phyloP scores from a whole-genome alignment of 2,888 invertebrate genomes.

The Dicyrtoma fusca region DNA sequence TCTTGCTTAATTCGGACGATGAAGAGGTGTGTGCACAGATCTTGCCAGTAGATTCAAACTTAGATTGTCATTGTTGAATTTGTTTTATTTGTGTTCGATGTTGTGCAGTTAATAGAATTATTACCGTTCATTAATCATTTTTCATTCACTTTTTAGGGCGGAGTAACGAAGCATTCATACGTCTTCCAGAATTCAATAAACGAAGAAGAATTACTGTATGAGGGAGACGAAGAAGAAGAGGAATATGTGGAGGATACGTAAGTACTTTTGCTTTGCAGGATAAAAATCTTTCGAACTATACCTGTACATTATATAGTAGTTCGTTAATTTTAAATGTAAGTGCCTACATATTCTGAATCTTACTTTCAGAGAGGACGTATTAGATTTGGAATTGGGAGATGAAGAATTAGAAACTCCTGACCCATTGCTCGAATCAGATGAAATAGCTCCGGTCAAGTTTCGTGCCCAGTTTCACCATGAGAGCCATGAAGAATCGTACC shows the following conservation, averaged over 20 bases:
- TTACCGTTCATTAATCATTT: not conserved
- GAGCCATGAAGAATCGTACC: too few species aligned
- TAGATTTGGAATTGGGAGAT: conserved; percentile 47
- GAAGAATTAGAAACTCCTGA: conserved; percentile 48
- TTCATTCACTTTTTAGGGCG: conserved; percentile 22
- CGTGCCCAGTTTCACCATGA: not conserved
- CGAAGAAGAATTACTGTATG: conserved; percentile 38
- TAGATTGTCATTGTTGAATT: not conserved
- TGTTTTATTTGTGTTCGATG: too few species aligned
- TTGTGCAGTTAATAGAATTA: too few species aligned
- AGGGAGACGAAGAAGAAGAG: conserved; percentile 31
- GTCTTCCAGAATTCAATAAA: conserved; percentile 7
- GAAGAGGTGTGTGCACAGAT: conserved; percentile 40
- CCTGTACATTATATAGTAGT: too few species aligned
- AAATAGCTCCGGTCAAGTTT: conserved; percentile 38
- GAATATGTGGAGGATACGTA: conserved; percentile 28
- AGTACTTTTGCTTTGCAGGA: not conserved
- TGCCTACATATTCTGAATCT: not conserved
- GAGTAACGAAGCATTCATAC: not conserved
- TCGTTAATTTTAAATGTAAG: too few species aligned
- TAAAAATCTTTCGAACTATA: not conserved
- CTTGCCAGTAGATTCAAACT: not conserved
- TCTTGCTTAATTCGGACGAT: conserved; percentile 51
- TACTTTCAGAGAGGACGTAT: conserved; percentile 40
- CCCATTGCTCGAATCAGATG: not conserved